phyloP scores from a whole-genome alignment of 2,113 vertebrate genomes.

The Cairina moschata region DNA sequence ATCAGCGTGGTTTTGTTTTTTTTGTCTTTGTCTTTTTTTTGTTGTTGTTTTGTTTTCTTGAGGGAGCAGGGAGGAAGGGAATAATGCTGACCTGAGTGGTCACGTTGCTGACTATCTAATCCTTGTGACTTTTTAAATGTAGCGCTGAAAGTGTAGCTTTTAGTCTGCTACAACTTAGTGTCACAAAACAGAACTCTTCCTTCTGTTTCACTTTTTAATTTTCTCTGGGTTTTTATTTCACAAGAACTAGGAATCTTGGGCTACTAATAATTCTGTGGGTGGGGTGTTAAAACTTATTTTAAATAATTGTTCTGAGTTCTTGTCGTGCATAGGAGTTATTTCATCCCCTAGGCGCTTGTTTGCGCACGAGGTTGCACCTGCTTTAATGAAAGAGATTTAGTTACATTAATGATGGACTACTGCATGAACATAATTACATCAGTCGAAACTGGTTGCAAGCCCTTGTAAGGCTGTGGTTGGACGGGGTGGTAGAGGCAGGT shows the following conservation, averaged over 20 bases:
- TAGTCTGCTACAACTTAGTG: background rate
- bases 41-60: background rate
- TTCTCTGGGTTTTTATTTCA: constrained; percentile 37
- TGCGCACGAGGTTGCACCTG: constrained; percentile 25
- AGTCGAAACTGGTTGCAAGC: constrained; percentile 37
- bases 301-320: constrained; percentile 50
- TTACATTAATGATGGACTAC: constrained; percentile 46
- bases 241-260: constrained; percentile 19
- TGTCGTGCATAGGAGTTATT: constrained; percentile 43
- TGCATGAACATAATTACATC: constrained; percentile 30
- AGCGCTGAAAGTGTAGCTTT: background rate
- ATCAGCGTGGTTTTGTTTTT: background rate
- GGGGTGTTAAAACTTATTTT: constrained; percentile 28
- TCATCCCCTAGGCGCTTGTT: constrained; percentile 63
- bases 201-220: constrained; percentile 59
- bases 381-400: constrained; percentile 45
- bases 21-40: background rate
- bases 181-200: constrained; percentile 8
- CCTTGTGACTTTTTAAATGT: background rate
- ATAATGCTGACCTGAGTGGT: background rate
- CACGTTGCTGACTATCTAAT: background rate
- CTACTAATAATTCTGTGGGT: constrained; percentile 52
- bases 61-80: background rate
- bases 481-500: background rate
- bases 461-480: background rate